These are phyloP conservation scores for Drosophila oshimai DNA, from an alignment of 1,140 invertebrate genomes.

Conservation along the genomic window DNA sequence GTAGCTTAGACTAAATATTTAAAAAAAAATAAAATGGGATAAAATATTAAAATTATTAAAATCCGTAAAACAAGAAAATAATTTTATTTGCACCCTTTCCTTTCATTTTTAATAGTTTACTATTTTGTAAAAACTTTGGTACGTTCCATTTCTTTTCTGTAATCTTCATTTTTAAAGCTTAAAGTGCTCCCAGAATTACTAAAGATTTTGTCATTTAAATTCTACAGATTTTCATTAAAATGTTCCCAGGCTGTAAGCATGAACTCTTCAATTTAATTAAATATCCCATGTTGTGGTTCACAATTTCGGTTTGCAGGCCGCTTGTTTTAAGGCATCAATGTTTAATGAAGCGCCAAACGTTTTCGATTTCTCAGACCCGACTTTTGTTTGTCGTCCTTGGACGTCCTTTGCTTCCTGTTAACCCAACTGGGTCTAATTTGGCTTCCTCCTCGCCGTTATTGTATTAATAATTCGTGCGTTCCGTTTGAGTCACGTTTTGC, in stretches of 20 bases:
- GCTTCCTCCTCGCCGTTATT: slow-evolving; percentile 11
- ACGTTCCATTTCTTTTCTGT: too few relatives aligned
- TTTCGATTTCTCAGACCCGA: slow-evolving; percentile 63
- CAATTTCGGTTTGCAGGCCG: slow-evolving; percentile 36
- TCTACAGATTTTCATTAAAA: not conserved
- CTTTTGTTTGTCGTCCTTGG: slow-evolving; percentile 35
- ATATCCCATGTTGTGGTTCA: slow-evolving; percentile 34
- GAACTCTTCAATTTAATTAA: slow-evolving; percentile 37
- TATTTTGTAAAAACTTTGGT: too few relatives aligned
- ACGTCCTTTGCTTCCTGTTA: slow-evolving; percentile 44
- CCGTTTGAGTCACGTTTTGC: slow-evolving; percentile 69
- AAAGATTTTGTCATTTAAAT: not conserved
- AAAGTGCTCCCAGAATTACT: not conserved
- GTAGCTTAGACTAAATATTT: too few relatives aligned
- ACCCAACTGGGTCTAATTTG: slow-evolving; percentile 71
- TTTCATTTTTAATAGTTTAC: too few relatives aligned
- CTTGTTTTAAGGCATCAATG: slow-evolving; percentile 58
- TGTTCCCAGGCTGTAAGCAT: not conserved
- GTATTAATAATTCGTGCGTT: slow-evolving; percentile 78
- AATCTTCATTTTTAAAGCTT: not conserved
- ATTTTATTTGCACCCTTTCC: too few relatives aligned
- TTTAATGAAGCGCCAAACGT: slow-evolving; percentile 75
- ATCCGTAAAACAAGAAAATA: too few relatives aligned
- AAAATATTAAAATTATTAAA: too few relatives aligned
- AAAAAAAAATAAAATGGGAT: too few relatives aligned